Evolutionary conservation across 2,888 invertebrate genomes (phyloP), one percentile per base, ranked within the genome.

Genomic region (Barypeithes pellucidus): DNA sequence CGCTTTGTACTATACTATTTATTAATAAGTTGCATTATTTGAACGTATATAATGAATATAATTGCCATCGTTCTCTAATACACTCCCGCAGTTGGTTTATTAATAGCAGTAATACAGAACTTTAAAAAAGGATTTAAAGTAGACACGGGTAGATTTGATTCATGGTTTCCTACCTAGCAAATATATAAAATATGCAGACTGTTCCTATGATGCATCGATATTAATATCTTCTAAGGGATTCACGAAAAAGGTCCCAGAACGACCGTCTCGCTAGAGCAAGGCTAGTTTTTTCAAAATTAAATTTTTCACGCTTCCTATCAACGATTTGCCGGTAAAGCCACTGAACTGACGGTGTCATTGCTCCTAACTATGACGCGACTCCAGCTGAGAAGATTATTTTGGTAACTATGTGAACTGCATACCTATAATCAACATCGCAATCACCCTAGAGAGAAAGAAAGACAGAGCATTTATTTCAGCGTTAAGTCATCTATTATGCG

Each of bases 351-450:
- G 59, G 67, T 83, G 85, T 85, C 85, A 85, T 83, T 83, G 85
- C 82, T 84, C 85, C 82, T 77, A 62, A 75, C 76, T 77, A 79
- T 78, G 76, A 77, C 62, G 66, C 54, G 68, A 63, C 54, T 22
- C 29, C 60, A 72, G 43, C 75, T 67, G 65, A 72, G 74, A 68
- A 68, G 74, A 78, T 80, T 78, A 83, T 84, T 85, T 84, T 78
- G 82, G 82, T 78, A 79, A 79, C 79, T 79, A 80, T 80, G 81
- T 82, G 84, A 80, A 80, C 79, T 80, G 84, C 82, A 84, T 83
- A 81, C 24, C 50, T 50, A 62, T 62, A 62, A 62, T 62, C 45
- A 29, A 62, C 41, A 45, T 24, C 29, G 43, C 62, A 33, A 57
- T 57, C 54, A 57, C 33, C 5, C 16, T 33, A 57, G 33, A 33